Base-by-base conservation (phyloP, 2,888 invertebrate species). In the Ischnus inquisitorius region DNA sequence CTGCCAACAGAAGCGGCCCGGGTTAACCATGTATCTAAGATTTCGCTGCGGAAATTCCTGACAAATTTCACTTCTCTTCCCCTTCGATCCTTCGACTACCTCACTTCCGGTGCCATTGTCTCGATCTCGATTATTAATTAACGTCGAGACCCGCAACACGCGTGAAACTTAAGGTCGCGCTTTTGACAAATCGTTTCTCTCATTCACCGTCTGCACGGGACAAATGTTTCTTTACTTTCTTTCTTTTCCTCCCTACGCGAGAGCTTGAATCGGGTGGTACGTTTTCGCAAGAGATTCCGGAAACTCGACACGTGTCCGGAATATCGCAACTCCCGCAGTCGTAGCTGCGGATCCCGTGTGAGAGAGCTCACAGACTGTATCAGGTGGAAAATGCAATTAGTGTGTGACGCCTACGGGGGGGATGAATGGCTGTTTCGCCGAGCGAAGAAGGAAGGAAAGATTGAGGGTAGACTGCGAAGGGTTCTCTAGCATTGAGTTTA, bases 341-440 rank as follows among this genome's bases (percentile, higher is more conserved):
- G 57, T 14, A 25, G 28, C 14, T 8, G 48, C 34, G 25, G 39
- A 16, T 43, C 28, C 16, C 22, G 6, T 19, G 57, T 54, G 28
- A 16, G 12, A 16, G 46, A 62, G 39, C 62, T 64, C 74, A 14
- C 74, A 14, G 62, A 79, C 79, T 80, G 80, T 80, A 80, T 75
- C 80, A 68, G 80, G 75, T 80, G 80, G 75, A 75, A 80, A 80
- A 80, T 75, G 75, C 74, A 80, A 80, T 80, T 80, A 80, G 80
- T 79, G 65, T 41, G 67, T 67, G 57, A 79, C 67, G 74, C 79
- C 74, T 60, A 57, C 54, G 54, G 19, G 71, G 39, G 46, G 43
- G 57, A 12, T 34, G 48, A 48, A 64, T 51, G 43, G 60, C 25
- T 68, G 65, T 69, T 78, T 60, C 3, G 28, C 54, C 68, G 68